Base-by-base conservation (phyloP, 2,888 invertebrate genomes). In the Pimpla rufipes region DNA sequence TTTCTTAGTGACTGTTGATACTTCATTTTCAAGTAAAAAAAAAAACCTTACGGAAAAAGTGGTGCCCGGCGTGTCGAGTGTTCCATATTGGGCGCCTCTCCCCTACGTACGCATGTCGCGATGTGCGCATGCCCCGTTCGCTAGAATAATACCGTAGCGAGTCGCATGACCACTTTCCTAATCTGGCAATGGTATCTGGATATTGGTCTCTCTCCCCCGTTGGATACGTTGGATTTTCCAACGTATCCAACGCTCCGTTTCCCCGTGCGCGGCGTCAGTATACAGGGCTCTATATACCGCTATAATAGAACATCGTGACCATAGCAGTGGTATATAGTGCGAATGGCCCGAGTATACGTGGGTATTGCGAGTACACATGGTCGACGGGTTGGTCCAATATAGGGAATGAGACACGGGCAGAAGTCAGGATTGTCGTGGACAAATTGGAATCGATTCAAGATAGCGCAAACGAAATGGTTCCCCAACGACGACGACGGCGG, bases 391-490 rank as follows among this genome's bases (percentile, higher is more conserved):
- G 35, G 29, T 6, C 23, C 47, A 50, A 50, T 42, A 45, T 45
- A n/a, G 11, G 55, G 21, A 70, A 78, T 75, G 66, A 71, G 47
- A 57, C 76, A 71, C 71, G 81, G 81, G 82, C 87, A 64, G 79
- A 83, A 80, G 83, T 84, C 79, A 57, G 55, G 64, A 86, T 45
- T 45, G 47, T 50, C 66, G 71, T 47, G 84, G 79, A 81, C 83
- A 86, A 85, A 85, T 85, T 85, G 84, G 77, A 71, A 84, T 85
- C 80, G 83, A 70, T 79, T 73, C 40, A 57, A 79, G 74, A 79
- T 79, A 79, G 66, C 67, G 37, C 45, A 13, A 62, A 78, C 70
- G 50, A 78, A 50, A 59, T 70, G 59, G 59, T 45, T 21, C 57
- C 16, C 76, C 29, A 35, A 23, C 21, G 47, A 50, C 64, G 37